Conservation (phyloP, 2,113 vertebrate genomes). For the Peromyscus maniculatus region DNA sequence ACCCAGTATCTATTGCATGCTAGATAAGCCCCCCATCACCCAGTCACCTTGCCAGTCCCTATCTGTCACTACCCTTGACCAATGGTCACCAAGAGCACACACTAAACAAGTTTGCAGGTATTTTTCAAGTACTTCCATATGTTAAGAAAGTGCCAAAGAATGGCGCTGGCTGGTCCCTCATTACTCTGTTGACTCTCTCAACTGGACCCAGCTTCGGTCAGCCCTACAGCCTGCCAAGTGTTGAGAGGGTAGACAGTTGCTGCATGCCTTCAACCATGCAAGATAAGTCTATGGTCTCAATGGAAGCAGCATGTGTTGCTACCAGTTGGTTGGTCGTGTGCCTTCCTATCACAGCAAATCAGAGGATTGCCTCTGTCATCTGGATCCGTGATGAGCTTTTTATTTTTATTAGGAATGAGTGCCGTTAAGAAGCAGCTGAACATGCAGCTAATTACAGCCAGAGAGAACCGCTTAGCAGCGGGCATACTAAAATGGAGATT, state of each 20-base stretch:
- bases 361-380: not conserved
- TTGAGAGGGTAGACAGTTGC: fast-evolving
- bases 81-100: not conserved
- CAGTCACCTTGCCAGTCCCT: not conserved
- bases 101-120: not conserved
- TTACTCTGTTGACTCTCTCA: not conserved
- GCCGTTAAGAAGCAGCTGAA: slow-evolving; percentile 57
- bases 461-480: slow-evolving; percentile 23
- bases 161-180: fast-evolving
- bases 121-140: not conserved
- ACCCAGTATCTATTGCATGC: not conserved
- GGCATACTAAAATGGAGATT: not conserved
- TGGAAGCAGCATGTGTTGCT: not conserved
- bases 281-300: not conserved
- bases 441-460: not conserved
- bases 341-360: not conserved
- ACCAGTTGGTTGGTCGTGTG: fast-evolving
- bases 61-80: not conserved
- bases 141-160: not conserved
- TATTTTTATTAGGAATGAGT: slow-evolving; percentile 38
- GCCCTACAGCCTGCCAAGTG: not conserved
- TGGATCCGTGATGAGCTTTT: not conserved
- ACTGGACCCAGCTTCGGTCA: not conserved
- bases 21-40: not conserved
- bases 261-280: fast-evolving